Evolutionary conservation across 2,113 vertebrate genomes (phyloP), one percentile per base, ranked within the genome.

Genomic region (Australoheros scitulus): DNA sequence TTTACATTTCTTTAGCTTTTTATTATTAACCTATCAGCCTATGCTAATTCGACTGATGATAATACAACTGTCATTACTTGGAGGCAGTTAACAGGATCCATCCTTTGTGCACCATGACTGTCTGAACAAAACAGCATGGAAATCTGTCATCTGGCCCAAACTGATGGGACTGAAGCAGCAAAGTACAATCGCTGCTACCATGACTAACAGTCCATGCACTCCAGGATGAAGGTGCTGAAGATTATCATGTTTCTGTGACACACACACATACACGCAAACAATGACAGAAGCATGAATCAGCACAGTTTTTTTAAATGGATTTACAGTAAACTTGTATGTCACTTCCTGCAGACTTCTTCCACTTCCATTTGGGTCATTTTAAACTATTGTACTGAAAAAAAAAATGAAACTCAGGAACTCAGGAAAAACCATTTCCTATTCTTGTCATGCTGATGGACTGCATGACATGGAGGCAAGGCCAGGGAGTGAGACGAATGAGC

Each of bases 341-440:
- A 81, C 74, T 85, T 89, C 82, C 88, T 82, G 58, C 76, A 22
- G 24, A 70, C 20, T 14, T 78, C 47, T 70, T 41, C 11, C 24
- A 59, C 58, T 1, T 15, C 5, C 68, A 79, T 72, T 61, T 55
- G 26, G n/a, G 61, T 41, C 26, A 63, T 24, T 87, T 32, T 52
- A 32, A 77, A 55, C 84, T 63, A 24, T 82, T 84, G 13, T 77
- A 43, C 34, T 79, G 47, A 64, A 86, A 90, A 81, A 90, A 81
- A 90, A 81, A 61, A 76, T 6, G 5, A 55, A 84, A 24, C 65
- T 61, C 63, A 47, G 22, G 2, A 68, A 47, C 41, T 68, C 61
- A 50, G 84, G 65, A 81, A 85, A 76, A 15, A 63, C 11, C 36
- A 43, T 76, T 90, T 90, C 85, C 83, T 88, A 11, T 79, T 65